A percentile compares a stretch with the other conserved stretches of the same genome.
These are phyloP conservation scores for Dolichallabes microphthalmus DNA, from an alignment of 2,113 vertebrate species.

Conservation along the genomic window DNA sequence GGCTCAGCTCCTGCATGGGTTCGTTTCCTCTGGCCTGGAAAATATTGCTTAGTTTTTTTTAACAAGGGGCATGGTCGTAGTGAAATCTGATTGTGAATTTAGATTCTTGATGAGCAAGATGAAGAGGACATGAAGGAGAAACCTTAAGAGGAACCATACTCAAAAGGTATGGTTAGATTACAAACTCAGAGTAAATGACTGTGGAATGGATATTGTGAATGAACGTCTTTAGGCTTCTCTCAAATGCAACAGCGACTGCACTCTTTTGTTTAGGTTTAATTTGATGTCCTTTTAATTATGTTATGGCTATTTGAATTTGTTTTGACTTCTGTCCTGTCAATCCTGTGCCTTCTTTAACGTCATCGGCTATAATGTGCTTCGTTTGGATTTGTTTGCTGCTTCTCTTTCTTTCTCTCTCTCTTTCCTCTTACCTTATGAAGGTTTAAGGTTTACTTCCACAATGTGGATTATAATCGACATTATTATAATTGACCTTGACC, in stretches of 20 bases:
- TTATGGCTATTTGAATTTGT: not conserved
- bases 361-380: not conserved
- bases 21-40: conserved; percentile 65
- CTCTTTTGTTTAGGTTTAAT: not conserved
- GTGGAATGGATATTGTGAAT: not conserved
- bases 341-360: not conserved
- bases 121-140: not conserved
- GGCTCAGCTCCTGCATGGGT: conserved; percentile 66
- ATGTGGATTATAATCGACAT: not conserved
- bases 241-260: not conserved
- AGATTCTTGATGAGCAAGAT: not conserved
- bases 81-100: not conserved
- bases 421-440: no score
- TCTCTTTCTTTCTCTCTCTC: not conserved
- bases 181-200: not conserved
- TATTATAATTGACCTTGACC: no score
- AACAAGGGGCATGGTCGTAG: not conserved
- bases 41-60: not conserved
- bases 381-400: not conserved
- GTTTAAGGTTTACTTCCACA: not conserved
- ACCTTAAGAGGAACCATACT: not conserved
- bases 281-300: not conserved
- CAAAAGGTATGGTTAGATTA: not conserved
- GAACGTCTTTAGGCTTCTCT: not conserved
- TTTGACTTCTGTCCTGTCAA: not conserved